phyloP scores from a whole-genome alignment of 2,113 vertebrate species.

The Leptocoma aspasia region DNA sequence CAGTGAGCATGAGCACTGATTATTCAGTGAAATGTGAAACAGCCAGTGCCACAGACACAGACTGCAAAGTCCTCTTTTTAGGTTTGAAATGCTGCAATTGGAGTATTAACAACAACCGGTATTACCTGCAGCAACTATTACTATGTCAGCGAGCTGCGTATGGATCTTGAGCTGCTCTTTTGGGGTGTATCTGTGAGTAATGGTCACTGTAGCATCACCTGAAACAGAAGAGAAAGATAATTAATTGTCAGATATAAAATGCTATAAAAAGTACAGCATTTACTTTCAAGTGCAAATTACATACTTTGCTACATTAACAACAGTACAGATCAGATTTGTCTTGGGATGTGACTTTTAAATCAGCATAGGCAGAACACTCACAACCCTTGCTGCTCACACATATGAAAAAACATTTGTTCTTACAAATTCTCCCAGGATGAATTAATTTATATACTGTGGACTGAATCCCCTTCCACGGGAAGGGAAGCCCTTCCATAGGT shows the following conservation, averaged over 20 bases:
- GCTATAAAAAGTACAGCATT: neutral
- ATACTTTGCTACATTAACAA: neutral
- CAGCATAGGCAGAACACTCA: neutral
- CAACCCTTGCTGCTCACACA: neutral
- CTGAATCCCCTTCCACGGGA: neutral
- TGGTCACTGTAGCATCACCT: constrained; percentile 89
- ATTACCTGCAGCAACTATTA: constrained; percentile 14
- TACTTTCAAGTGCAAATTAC: neutral
- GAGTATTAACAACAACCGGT: neutral
- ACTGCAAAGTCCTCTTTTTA: neutral
- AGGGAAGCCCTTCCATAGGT: neutral
- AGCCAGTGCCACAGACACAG: neutral
- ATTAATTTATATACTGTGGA: neutral
- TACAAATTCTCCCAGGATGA: neutral
- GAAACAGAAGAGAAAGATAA: neutral
- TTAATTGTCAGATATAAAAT: neutral
- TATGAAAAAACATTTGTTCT: rapidly evolving
- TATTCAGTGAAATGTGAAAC: neutral
- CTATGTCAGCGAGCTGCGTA: neutral
- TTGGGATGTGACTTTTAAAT: neutral
- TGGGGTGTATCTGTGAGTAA: neutral
- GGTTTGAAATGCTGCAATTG: neutral
- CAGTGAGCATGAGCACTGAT: neutral
- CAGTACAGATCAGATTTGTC: neutral
- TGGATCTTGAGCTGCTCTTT: neutral